phyloP scores from a whole-genome alignment of 2,797 vertebrate genomes.

The Schizopygopsis malacanthus region DNA sequence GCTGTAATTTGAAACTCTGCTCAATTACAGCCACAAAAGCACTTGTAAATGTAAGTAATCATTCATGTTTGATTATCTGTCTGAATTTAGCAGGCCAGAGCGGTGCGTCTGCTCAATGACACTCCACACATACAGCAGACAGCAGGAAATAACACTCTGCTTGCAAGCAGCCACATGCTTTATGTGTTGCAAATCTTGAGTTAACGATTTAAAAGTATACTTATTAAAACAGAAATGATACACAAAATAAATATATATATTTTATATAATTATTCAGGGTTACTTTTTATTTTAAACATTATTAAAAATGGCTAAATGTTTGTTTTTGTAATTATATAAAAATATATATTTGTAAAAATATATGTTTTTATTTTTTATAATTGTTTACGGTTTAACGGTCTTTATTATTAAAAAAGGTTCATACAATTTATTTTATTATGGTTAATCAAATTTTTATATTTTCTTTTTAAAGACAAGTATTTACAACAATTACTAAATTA shows the following conservation, averaged over 20 bases:
- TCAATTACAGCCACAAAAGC: conserved; percentile 19
- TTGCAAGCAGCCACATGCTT: conserved; percentile 27
- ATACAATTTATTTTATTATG: background rate
- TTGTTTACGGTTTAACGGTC: background rate
- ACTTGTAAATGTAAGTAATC: conserved; percentile 27
- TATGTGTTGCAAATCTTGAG: background rate
- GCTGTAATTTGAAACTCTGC: conserved; percentile 20
- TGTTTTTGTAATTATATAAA: background rate
- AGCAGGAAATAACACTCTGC: conserved; percentile 12
- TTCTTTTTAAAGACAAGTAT: background rate
- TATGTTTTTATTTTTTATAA: background rate
- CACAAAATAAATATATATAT: background rate
- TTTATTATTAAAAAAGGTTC: background rate
- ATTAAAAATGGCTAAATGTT: background rate
- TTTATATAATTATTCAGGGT: background rate
- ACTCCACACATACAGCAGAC: conserved; percentile 16
- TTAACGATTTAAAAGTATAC: background rate
- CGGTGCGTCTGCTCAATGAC: conserved; percentile 5
- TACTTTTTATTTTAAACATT: background rate
- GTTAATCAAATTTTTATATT: background rate
- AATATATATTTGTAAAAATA: background rate
- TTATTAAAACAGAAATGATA: background rate
- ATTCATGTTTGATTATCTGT: conserved; percentile 34
- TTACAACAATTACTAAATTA: background rate
- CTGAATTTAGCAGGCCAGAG: conserved; percentile 53